Evolutionary conservation across 2,113 vertebrate genomes (phyloP).

Genomic region (Coreoperca whiteheadi): DNA sequence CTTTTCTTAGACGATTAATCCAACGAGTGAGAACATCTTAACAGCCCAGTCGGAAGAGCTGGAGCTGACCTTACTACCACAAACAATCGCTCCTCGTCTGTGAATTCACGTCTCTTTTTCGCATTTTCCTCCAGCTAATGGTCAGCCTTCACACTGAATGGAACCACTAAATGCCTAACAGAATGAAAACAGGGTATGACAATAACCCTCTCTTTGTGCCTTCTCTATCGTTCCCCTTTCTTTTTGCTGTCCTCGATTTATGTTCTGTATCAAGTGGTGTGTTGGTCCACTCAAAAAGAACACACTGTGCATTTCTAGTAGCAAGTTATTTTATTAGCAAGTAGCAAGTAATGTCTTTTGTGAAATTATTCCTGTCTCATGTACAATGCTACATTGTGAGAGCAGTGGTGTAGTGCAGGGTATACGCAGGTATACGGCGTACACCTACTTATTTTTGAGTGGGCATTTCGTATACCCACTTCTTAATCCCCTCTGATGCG

Average conservation of each 20-base stretch:
- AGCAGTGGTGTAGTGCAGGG: too few relatives aligned
- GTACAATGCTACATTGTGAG: neutral
- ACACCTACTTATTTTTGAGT: too few relatives aligned
- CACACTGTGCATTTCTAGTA: neutral
- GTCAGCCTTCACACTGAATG: slow-evolving; percentile 43
- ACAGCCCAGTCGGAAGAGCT: slow-evolving; percentile 42
- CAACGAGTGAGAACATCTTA: slow-evolving; percentile 47
- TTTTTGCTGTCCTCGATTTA: slow-evolving; percentile 29
- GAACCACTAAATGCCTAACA: slow-evolving; percentile 38
- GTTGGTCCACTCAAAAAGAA: slow-evolving; percentile 24
- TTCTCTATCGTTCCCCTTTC: neutral
- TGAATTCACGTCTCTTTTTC: slow-evolving; percentile 40
- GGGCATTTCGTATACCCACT: too few relatives aligned
- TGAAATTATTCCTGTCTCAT: slow-evolving; percentile 23
- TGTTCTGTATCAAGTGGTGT: slow-evolving; percentile 23
- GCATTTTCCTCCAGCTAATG: slow-evolving; percentile 42
- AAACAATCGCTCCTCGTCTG: slow-evolving; percentile 39
- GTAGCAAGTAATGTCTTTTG: slow-evolving; percentile 13
- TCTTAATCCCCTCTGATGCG: too few relatives aligned
- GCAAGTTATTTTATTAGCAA: slow-evolving; percentile 14
- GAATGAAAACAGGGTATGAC: slow-evolving; percentile 36
- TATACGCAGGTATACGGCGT: too few relatives aligned
- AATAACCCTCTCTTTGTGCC: slow-evolving; percentile 11
- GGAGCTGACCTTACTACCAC: slow-evolving; percentile 43
- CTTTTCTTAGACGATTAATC: slow-evolving; percentile 59